Base-by-base conservation (phyloP, 2,113 vertebrate genomes). In the Channa argus region DNA sequence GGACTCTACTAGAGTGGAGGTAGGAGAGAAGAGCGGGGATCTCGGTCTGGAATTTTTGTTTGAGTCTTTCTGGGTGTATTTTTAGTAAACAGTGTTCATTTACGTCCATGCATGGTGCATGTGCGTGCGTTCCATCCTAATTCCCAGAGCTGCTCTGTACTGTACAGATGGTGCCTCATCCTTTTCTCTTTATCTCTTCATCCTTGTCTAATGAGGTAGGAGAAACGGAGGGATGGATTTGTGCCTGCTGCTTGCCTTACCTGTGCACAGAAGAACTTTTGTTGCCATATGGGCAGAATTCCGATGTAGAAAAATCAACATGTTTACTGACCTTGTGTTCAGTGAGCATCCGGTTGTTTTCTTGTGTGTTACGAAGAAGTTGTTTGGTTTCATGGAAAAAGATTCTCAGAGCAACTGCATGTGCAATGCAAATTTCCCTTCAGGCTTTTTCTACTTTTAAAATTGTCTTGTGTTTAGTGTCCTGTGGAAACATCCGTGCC, bases 1-100 rank as follows among this genome's bases (percentile, higher is more conserved):
- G 88, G 90, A 92, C 86, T 84, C 79, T 91, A 82, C 85, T 80
- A 87, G 89, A 92, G 92, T 84, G 89, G 88, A 94, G 93, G 94
- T 95, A 92, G 86, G 93, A 51, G 63, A 37, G 5, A 14, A 8
- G 13, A 38, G 12, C 3, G 5, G 5, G n/a, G 47, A 43, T 64
- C 8, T 47, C 41, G 74, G 3, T 65, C 7, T 58, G 51, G 47
- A 49, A 14, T 55, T 55, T 71, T 3, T 66, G 39, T 56, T 44
- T 70, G n/a, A 6, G 4, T 77, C 14, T 73, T 7, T 54, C 12
- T 60, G 3, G 13, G 46, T 54, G 9, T 45, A 8, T 58, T 67
- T 61, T 70, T 24, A 38, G 49, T 1, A 0, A 45, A 34, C 55
- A 50, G 15, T 24, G 38, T 15, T 38, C 2, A 38, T 78, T 60